These are phyloP conservation scores for Tetramorium simillimum DNA, from an alignment of 1,140 invertebrate genomes.

Conservation along the genomic window DNA sequence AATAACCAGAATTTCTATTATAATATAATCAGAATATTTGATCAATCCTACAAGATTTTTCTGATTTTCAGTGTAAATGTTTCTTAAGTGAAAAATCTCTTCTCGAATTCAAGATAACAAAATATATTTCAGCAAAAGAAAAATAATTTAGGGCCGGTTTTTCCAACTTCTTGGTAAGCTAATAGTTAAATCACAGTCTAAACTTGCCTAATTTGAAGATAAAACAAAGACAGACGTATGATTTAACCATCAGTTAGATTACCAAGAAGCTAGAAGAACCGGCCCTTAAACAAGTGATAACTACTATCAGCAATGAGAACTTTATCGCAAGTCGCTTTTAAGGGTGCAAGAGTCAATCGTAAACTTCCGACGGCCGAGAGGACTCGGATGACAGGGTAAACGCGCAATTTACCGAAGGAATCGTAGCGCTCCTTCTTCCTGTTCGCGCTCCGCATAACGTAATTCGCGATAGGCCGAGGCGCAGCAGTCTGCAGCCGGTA, in stretches of 20 bases:
- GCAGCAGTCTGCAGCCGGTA: conserved; percentile 55
- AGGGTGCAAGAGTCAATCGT: background rate
- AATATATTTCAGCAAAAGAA: background rate
- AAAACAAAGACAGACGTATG: too few species aligned
- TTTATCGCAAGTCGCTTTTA: background rate
- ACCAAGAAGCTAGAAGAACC: too few species aligned
- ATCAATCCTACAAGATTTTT: too few species aligned
- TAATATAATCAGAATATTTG: too few species aligned
- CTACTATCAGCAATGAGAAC: background rate
- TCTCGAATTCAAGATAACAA: background rate
- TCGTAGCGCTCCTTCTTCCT: conserved; percentile 35
- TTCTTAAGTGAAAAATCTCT: background rate
- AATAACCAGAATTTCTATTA: too few species aligned
- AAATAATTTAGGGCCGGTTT: background rate
- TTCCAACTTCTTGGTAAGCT: too few species aligned
- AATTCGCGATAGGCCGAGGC: conserved; percentile 42
- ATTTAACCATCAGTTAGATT: too few species aligned
- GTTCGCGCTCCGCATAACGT: conserved; percentile 57
- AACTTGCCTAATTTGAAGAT: too few species aligned
- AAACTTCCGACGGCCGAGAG: background rate
- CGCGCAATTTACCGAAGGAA: conserved; percentile 44
- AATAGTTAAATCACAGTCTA: too few species aligned
- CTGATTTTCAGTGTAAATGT: background rate
- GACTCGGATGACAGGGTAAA: background rate
- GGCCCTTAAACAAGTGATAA: background rate